A percentile compares a stretch with the other conserved stretches of the same genome.
Conservation (phyloP, 2,888 invertebrate species). For the Epinotia ramella region DNA sequence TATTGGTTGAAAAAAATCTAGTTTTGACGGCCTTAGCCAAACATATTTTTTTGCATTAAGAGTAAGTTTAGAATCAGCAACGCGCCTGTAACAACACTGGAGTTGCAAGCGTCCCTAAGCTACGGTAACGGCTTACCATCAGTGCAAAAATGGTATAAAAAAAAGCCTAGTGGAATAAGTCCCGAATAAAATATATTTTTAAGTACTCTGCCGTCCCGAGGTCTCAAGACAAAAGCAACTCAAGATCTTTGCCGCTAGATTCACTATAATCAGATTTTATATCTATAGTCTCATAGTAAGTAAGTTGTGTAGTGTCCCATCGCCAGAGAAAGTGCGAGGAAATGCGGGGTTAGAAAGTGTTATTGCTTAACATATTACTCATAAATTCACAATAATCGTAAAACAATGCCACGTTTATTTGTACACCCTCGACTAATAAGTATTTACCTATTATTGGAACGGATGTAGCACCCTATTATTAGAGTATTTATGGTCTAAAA, state of each 20-base stretch:
- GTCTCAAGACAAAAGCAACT: background rate
- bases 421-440: background rate
- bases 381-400: background rate
- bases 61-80: background rate
- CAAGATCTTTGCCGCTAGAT: conserved; percentile 3
- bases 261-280: background rate
- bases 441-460: too few relatives aligned
- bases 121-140: too few relatives aligned
- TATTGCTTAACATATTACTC: background rate
- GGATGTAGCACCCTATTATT: background rate
- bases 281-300: background rate
- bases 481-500: background rate
- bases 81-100: too few relatives aligned
- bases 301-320: background rate
- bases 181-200: too few relatives aligned
- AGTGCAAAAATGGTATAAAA: too few relatives aligned
- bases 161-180: too few relatives aligned
- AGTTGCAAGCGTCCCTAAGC: too few relatives aligned
- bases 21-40: too few relatives aligned
- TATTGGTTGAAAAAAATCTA: too few relatives aligned
- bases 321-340: background rate
- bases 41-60: background rate
- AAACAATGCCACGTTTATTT: conserved; percentile 4
- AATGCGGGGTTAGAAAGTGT: conserved; percentile 7
- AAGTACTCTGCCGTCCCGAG: too few relatives aligned